Evolutionary conservation across 1,140 invertebrate species (phyloP), one percentile per base, ranked within the genome.

Genomic region (Hypsibius dujardini): DNA sequence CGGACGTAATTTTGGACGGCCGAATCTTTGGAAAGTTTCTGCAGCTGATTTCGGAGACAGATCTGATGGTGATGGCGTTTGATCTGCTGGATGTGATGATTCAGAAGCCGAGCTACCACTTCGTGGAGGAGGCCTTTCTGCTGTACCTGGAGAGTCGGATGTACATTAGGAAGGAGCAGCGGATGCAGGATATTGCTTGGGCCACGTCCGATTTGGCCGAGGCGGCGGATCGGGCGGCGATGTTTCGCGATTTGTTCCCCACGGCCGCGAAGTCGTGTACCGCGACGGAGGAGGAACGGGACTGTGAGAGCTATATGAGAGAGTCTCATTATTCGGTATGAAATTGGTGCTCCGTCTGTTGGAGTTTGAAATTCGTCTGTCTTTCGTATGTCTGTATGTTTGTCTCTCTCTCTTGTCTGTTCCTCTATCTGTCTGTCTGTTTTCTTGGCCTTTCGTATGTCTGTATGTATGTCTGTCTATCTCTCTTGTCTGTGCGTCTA

Each of bases 241-340:
- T 67, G 62, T 67, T 67, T 42, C 62, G 62, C 3, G 42, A 14
- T 67, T 42, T 67, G 42, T 67, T 67, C 42, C 62, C 62, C 62
- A 67, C 62, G 3, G 42, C 7, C 3, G 62, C 62, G 3, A 67
- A 67, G 42, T 67, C 62, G 42, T 67, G 62, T 42, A 67, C 62
- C 3, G 62, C 45, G 7, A 7, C 45, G 62, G 62, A 67, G 62
- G 62, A 67, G 45, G 62, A 67, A 7, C 7, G 42, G 62, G 62
- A 67, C 42, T 3, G 3, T 42, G 7, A 67, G 42, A 67, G 45
- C 42, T 67, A 67, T 42, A 3, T 67, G 3, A 7, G 62, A 42
- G 62, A 67, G 62, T 67, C 62, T 14, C 42, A 67, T 67, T 67
- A 67, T 42, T 67, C 62, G 12, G 62, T 67, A 67, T 14, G 62